These are phyloP conservation scores for Anguilla pacifica DNA, from an alignment of 2,797 vertebrate genomes.

Conservation along the genomic window DNA sequence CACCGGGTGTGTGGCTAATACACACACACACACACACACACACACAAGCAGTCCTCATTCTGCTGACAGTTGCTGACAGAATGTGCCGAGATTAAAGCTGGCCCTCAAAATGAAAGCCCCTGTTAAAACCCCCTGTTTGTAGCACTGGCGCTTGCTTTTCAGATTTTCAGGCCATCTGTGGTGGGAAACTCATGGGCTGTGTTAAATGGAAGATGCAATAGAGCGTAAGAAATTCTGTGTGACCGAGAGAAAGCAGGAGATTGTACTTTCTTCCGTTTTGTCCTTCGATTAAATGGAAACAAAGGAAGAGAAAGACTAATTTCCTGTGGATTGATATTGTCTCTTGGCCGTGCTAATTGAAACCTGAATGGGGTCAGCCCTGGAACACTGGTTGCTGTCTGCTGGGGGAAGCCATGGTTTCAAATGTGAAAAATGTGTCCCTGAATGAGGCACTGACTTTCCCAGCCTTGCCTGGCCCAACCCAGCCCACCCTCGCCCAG, in stretches of 20 bases:
- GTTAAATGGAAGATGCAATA: conserved; percentile 67
- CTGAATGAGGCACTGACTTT: background rate
- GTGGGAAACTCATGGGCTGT: conserved; percentile 54
- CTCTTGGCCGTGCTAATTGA: background rate
- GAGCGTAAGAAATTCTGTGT: conserved; percentile 29
- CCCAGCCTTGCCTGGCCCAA: background rate
- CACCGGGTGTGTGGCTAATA: background rate
- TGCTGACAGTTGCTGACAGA: background rate
- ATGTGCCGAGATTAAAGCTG: background rate
- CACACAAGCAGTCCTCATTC: background rate
- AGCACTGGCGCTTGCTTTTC: background rate
- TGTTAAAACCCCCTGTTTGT: background rate
- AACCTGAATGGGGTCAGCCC: background rate
- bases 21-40: background rate
- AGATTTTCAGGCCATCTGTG: background rate
- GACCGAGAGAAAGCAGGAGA: background rate
- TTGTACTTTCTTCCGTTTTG: background rate
- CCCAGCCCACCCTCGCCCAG: background rate
- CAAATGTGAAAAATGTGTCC: background rate
- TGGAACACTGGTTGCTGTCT: background rate
- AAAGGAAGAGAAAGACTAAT: background rate
- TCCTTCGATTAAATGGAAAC: background rate
- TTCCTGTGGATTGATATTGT: background rate
- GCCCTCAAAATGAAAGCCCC: conserved; percentile 11
- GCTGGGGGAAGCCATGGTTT: background rate